Conservation (phyloP, 2,888 invertebrate species). For the Epirrhoe tristata region DNA sequence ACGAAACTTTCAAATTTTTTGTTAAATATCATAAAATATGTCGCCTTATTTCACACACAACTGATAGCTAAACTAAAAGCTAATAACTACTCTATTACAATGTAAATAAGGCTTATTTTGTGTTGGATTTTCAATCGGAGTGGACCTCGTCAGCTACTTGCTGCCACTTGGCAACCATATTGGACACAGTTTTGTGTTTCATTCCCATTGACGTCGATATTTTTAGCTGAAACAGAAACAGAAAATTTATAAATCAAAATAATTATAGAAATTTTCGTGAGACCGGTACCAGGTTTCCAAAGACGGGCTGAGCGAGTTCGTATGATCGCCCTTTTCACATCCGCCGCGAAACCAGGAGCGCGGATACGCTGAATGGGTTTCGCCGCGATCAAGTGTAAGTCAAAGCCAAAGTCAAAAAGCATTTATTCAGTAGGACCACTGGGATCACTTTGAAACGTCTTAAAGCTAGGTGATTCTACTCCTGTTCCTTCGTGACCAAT, state of each 20-base stretch:
- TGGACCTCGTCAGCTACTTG: constrained; percentile 85
- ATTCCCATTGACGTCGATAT: constrained; percentile 76
- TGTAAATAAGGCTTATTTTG: constrained; percentile 16
- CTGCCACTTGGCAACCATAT: constrained; percentile 88
- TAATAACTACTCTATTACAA: constrained; percentile 2
- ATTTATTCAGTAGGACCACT: too few relatives aligned
- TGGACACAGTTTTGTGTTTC: constrained; percentile 88
- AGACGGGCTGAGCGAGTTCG: too few relatives aligned
- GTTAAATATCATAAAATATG: not conserved
- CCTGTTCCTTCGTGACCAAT: too few relatives aligned
- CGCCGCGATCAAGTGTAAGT: too few relatives aligned
- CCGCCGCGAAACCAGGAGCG: too few relatives aligned
- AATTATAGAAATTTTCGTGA: constrained; percentile 3
- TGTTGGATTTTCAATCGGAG: constrained; percentile 61
- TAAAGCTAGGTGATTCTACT: too few relatives aligned
- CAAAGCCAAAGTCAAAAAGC: too few relatives aligned
- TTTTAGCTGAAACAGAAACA: constrained; percentile 72
- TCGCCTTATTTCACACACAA: not conserved
- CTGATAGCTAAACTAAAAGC: not conserved
- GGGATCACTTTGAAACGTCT: too few relatives aligned
- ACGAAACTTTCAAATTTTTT: not conserved
- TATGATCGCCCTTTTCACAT: too few relatives aligned
- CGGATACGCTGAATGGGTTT: too few relatives aligned
- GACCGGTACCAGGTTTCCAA: too few relatives aligned
- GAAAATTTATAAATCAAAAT: constrained; percentile 17